These are phyloP conservation scores for Mesoligia furuncula DNA, from an alignment of 2,888 invertebrate species.

Conservation along the genomic window DNA sequence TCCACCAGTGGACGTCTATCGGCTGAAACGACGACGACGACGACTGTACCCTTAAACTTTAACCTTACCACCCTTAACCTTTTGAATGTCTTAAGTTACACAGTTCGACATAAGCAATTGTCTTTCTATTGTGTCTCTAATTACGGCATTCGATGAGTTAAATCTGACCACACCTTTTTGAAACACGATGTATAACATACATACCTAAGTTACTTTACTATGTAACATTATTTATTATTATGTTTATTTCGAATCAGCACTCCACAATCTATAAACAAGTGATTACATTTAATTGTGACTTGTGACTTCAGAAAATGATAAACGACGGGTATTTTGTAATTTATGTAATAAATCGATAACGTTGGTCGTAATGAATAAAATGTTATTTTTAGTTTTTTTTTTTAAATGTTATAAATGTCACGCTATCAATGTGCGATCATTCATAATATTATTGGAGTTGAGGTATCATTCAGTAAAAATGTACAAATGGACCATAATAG, in stretches of 20 bases:
- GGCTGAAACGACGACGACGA: too few species aligned
- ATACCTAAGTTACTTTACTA: conserved; percentile 22
- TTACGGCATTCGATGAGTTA: too few species aligned
- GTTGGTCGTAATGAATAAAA: conserved; percentile 12
- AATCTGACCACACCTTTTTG: background rate
- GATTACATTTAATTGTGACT: conserved; percentile 30
- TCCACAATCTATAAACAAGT: conserved; percentile 18
- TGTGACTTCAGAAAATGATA: conserved; percentile 56
- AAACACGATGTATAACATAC: background rate
- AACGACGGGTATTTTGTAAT: conserved; percentile 25
- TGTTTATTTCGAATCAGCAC: too few species aligned
- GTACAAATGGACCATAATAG: too few species aligned
- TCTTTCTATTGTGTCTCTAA: too few species aligned
- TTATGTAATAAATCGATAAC: conserved; percentile 38
- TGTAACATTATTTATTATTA: background rate
- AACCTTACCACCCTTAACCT: too few species aligned
- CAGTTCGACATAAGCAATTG: too few species aligned
- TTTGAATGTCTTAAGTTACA: too few species aligned
- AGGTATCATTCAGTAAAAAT: background rate
- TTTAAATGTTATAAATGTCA: too few species aligned
- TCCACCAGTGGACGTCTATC: too few species aligned
- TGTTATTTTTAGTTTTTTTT: conserved; percentile 33
- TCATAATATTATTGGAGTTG: background rate
- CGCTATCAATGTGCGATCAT: conserved; percentile 1
- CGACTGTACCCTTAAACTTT: too few species aligned